Evolutionary conservation across 2,888 invertebrate species (phyloP), one percentile per base, ranked within the genome.

Genomic region (Cinara cedri): DNA sequence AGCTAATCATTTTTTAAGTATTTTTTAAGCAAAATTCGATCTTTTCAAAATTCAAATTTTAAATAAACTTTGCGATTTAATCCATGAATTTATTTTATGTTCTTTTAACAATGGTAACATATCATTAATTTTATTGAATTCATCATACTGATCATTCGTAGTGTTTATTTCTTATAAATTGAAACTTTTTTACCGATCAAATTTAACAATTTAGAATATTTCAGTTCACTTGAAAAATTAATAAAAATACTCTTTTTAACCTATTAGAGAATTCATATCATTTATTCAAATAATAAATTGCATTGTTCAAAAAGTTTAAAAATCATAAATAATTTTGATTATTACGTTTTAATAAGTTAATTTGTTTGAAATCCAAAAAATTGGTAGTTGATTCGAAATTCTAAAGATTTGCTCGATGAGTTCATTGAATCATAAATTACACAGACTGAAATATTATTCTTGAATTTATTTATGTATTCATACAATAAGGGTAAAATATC

Each of bases 121-220:
- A 49, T 51, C 49, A 49, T 68, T 68, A 49, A 68, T 51, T 68
- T 1, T 68, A 68, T 68, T 68, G 49, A 21, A 66, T 66, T 66
- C 46, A 3, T 66, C 65, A 66, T 66, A 66, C 10, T 46, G 46
- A 1, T 46, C 24, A 66, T 66, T 66, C n/a, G n/a, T n/a, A n/a
- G n/a, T n/a, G n/a, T n/a, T 68, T 68, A 68, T 68, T 68, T 68
- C 51, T 49, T 68, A n/a, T n/a, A n/a, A 68, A 68, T 3, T 51
- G 49, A 68, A 51, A 49, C 49, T 68, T n/a, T n/a, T n/a, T n/a
- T 49, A 66, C 49, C 49, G 6, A 66, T 66, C 49, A 66, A 66
- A 66, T 65, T 65, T 65, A 65, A 65, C 46, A 65, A 46, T 65
- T 66, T 49, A 49, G 66, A 66, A 66, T 66, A 66, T 49, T 1